Base-by-base conservation (phyloP, 2,888 invertebrate genomes). In the Drosophila greeni region DNA sequence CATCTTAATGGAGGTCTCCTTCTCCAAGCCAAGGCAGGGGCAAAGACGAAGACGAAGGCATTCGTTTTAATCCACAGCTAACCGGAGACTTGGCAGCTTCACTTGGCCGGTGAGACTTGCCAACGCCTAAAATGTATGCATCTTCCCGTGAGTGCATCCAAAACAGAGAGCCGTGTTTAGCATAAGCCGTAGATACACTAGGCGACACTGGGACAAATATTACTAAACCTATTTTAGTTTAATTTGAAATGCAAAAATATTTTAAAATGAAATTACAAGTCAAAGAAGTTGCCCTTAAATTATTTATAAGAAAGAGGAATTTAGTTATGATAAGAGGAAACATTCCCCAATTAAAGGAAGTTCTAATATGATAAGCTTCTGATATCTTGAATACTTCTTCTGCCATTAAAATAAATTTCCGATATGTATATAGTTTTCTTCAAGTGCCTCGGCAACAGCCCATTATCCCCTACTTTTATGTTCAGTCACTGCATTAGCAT, bases 401-500 rank as follows among this genome's bases (percentile, higher is more conserved):
- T 5, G 4, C 7, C 1, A 1, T 4, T 11, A 16, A 43, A 5
- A 45, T 45, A 1, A 7, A 45, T 45, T 29, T 29, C 9, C 8
- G 1, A 45, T 2, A 18, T 7, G 12, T 2, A 45, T 2, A 18
- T 7, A 18, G 1, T 14, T 31, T 47, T 47, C 18, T 47, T 9
- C 14, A 20, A 47, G 29, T 47, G 45, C 20, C 18, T 9, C 9
- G 14, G 29, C 45, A 47, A 47, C 45, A 31, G 14, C 20, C 45
- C 45, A 47, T 47, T 47, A 47, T 47, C 29, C 45, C 45, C 45
- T 31, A 9, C 33, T 48, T 48, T 48, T 48, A 31, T 48, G 48
- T 53, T 54, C 49, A 40, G 49, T 56, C 36, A 65, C 39, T 49
- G 47, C 61, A 54, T 68, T 60, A 58, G 59, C 54, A 66, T 71